Conservation (phyloP, 2,797 vertebrate genomes). For the Micropoecilia bifurca region DNA sequence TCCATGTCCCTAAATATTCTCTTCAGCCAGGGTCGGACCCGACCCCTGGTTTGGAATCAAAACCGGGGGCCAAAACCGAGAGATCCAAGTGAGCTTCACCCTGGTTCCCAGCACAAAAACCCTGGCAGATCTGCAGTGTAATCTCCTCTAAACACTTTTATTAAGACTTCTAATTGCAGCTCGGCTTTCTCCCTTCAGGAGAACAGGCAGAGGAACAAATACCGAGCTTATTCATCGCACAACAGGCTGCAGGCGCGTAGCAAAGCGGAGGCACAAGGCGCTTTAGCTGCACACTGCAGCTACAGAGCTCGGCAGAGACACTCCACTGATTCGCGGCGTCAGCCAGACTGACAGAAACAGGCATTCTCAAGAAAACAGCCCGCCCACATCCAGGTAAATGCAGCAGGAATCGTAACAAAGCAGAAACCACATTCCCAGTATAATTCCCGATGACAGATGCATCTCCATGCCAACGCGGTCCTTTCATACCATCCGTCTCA, state of each 20-base stretch:
- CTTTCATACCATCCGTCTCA: constrained; percentile 57
- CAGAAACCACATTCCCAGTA: constrained; percentile 36
- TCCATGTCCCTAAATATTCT: constrained; percentile 41
- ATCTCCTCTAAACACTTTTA: constrained; percentile 78
- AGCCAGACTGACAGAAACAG: constrained; percentile 34
- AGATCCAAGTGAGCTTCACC: constrained; percentile 40
- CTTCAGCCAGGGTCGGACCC: constrained; percentile 18
- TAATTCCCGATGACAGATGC: constrained; percentile 45
- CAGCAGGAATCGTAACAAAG: constrained; percentile 33
- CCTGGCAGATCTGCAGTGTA: constrained; percentile 71
- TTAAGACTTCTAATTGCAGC: constrained; percentile 79
- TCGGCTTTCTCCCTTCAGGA: constrained; percentile 66
- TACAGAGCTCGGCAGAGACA: constrained; percentile 21
- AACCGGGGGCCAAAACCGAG: constrained; percentile 26
- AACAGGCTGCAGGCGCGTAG: constrained; percentile 55
- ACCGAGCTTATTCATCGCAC: constrained; percentile 59
- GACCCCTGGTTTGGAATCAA: constrained; percentile 37
- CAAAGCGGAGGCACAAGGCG: constrained; percentile 33
- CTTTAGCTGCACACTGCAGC: constrained; percentile 36
- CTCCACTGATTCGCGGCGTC: constrained; percentile 37
- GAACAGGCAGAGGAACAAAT: constrained; percentile 65
- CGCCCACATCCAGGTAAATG: constrained; percentile 42
- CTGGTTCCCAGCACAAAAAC: constrained; percentile 60
- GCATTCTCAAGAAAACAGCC: constrained; percentile 35
- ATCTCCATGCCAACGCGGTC: constrained; percentile 42